Evolutionary conservation across 1,140 invertebrate genomes (phyloP).

Genomic region (Chrysomallon squamiferum): DNA sequence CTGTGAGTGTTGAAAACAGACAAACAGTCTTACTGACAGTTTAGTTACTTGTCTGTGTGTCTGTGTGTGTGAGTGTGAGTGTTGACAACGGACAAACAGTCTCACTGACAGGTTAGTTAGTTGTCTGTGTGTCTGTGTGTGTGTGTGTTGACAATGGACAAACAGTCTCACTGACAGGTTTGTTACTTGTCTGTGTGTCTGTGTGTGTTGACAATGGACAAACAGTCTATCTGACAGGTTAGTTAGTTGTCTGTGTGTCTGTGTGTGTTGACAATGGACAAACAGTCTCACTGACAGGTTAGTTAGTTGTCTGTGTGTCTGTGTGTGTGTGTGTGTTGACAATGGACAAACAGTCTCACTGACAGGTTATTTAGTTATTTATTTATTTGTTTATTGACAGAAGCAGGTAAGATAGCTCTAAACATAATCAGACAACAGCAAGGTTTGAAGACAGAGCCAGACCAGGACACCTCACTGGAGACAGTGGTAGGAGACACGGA

Average conservation of each 20-base stretch:
- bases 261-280: not conserved
- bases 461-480: slow-evolving; percentile 10
- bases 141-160: slow-evolving; percentile 83
- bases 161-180: slow-evolving; percentile 78
- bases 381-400: slow-evolving; percentile 28
- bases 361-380: slow-evolving; percentile 68
- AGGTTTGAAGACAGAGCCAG: slow-evolving; percentile 16
- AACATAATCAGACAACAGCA: slow-evolving; percentile 64
- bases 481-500: slow-evolving; percentile 19
- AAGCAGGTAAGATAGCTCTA: slow-evolving; percentile 79
- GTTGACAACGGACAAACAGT: not conserved
- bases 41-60: not conserved
- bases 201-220: not conserved
- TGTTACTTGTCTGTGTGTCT: not conserved
- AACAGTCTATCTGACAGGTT: not conserved
- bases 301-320: not conserved
- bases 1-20: not conserved
- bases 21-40: not conserved
- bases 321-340: too few species aligned
- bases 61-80: not conserved
- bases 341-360: slow-evolving; percentile 80
- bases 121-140: not conserved
- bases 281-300: not conserved
- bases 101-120: not conserved
- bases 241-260: not conserved